Evolutionary conservation across 2,888 invertebrate genomes (phyloP), one percentile per base, ranked within the genome.

Genomic region (Cataglyphis cursor): DNA sequence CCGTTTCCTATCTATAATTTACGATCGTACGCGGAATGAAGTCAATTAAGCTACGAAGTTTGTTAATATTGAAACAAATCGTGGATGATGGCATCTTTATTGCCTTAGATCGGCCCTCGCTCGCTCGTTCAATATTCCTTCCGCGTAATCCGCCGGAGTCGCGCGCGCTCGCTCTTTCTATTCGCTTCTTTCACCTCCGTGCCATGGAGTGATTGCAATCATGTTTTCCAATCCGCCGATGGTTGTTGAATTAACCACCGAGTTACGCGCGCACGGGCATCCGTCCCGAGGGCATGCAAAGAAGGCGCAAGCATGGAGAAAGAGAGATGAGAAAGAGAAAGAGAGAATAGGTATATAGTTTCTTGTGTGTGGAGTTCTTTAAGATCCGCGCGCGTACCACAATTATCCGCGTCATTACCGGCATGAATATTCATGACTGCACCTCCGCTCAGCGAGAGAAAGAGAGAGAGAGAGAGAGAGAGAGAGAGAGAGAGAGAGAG

Each of bases 401-500:
- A 90, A 93, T 93, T 93, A 93, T 92, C 85, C 91, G 89, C 91
- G 85, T 91, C 90, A 91, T 91, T 92, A 91, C 89, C 87, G 85
- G 83, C 89, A 91, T 93, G 92, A 93, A 93, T 93, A 93, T 93
- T 93, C 91, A 93, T 91, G 76, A 41, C 31, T 35, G 68, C 57
- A 73, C n/a, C 75, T 66, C 81, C 80, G 81, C 80, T 84, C 51
- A 51, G 18, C 38, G 28, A 41, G 57, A 66, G 68, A 78, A 12
- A 59, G 41, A 66, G 68, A 78, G 21, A 44, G 41, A 66, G 57
- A 78, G 21, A 44, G 35, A 38, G 38, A 41, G 57, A 66, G 68
- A 78, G 18, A 59, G 41, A 66, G 66, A 78, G 21, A 44, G 41
- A 78, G 21, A 44, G 41, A 66, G 57, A 78, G 21, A 59, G 41